phyloP scores from a whole-genome alignment of 2,888 invertebrate species.

The Flabesymbios commensalis region DNA sequence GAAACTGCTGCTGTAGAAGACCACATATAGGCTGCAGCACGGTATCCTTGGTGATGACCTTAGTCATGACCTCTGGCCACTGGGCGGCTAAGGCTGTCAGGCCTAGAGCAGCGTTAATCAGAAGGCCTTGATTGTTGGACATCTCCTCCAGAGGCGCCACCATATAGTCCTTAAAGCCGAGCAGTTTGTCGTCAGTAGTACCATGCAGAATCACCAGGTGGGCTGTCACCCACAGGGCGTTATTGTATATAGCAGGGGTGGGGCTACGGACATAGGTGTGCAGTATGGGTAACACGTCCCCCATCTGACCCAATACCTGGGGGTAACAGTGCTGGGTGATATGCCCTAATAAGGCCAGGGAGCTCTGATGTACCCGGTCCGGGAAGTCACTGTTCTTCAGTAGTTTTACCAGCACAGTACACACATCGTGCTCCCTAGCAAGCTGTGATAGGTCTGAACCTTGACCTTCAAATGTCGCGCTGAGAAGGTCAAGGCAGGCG shows the following conservation, averaged over 20 bases:
- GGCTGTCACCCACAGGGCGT: constrained; percentile 26
- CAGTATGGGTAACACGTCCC: constrained; percentile 4
- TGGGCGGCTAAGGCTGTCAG: constrained; percentile 20
- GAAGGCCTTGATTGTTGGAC: constrained; percentile 12
- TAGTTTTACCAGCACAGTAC: constrained; percentile 8
- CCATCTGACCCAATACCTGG: neutral
- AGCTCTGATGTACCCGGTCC: constrained; percentile 21
- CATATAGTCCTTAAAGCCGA: constrained; percentile 11
- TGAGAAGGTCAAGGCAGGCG: constrained; percentile 22
- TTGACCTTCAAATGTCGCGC: constrained; percentile 32
- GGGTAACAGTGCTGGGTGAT: constrained; percentile 9
- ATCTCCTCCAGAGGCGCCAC: constrained; percentile 9
- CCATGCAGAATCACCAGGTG: constrained; percentile 3
- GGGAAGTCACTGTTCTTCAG: constrained; percentile 13
- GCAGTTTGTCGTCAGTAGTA: constrained; percentile 5
- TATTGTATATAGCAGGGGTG: constrained; percentile 12
- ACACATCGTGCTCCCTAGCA: constrained; percentile 11
- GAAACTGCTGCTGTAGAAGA: constrained; percentile 28
- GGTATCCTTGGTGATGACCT: constrained; percentile 13
- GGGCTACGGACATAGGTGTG: neutral
- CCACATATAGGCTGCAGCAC: constrained; percentile 21
- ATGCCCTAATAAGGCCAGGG: constrained; percentile 30
- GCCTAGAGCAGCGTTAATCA: constrained; percentile 28
- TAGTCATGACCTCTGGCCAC: constrained; percentile 21
- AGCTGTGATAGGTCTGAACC: neutral